Base-by-base conservation (phyloP, 2,888 invertebrate genomes). In the Homarus gammarus region DNA sequence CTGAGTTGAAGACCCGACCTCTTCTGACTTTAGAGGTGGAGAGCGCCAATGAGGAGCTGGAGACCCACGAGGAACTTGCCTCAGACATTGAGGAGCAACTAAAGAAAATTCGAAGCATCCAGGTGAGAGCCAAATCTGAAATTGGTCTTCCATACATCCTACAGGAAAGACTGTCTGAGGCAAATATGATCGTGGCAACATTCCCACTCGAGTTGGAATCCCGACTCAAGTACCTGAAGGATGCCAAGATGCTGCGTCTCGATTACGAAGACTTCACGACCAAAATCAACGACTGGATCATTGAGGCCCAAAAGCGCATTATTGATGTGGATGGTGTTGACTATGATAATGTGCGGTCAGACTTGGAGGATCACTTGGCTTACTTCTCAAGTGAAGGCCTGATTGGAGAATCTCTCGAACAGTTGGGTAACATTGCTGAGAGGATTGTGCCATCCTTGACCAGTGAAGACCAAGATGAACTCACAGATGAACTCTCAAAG, bases 361-460 rank as follows among this genome's bases (percentile, higher is more conserved):
- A 98, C 93, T 95, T 98, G 38, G 97, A 97, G 93, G 97, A 98
- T 93, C 98, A 98, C 93, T 40, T 90, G 10, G 89, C 81, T n/a
- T 97, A 97, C 95, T 97, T 97, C 93, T 96, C 96, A 91, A 96
- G 96, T 70, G 97, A 97, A 93, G 95, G 84, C 18, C 38, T 92
- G 36, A 90, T 92, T 33, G 90, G 92, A 8, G 92, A 92, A 61
- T 92, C 92, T 44, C 78, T 92, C 97, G 97, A 93, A 96, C 92
- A 92, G 70, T 84, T 92, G 0, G 90, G 92, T n/a, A 90, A 96
- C 90, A 96, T 96, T 1, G 97, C 97, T 0, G 97, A 98, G 93
- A 97, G 97, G 93, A 97, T 98, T 87, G 97, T 97, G 97, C 96
- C 97, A 0, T 97, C 98, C 0, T 94, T 98, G 49, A 96, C 96